These are phyloP conservation scores for Ricordea florida DNA, from an alignment of 92 coral and sea anemone genomes.

Conservation along the genomic window DNA sequence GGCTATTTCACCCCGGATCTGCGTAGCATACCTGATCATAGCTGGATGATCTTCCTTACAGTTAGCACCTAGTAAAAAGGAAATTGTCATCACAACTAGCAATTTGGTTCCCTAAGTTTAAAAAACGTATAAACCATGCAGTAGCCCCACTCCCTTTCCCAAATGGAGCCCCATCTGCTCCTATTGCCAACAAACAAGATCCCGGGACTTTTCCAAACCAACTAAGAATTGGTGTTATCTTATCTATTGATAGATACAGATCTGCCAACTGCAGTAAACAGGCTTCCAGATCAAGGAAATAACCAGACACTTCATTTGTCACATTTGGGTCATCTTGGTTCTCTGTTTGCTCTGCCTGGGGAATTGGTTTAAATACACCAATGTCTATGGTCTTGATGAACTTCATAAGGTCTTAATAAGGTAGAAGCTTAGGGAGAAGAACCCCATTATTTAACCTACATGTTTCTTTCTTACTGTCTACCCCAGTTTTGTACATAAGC, in stretches of 20 bases:
- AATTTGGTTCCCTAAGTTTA: constrained; percentile 66
- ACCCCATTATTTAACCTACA: constrained; percentile 50
- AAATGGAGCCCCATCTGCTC: constrained; percentile 78
- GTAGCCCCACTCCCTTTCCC: constrained; percentile 73
- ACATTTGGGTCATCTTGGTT: constrained; percentile 50
- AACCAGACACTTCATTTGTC: constrained; percentile 49
- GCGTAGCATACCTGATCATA: constrained; percentile 64
- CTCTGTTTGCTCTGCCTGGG: constrained; percentile 45
- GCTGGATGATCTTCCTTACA: constrained; percentile 70
- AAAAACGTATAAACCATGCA: constrained; percentile 63
- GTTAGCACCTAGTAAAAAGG: constrained; percentile 63
- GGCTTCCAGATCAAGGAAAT: constrained; percentile 65
- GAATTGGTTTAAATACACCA: constrained; percentile 60
- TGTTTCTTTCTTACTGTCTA: constrained; percentile 44
- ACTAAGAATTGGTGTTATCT: constrained; percentile 36
- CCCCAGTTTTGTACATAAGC: constrained; percentile 47
- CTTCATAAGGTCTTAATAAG: constrained; percentile 65
- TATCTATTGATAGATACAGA: constrained; percentile 54
- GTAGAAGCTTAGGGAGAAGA: constrained; percentile 54
- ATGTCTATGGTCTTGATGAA: constrained; percentile 72
- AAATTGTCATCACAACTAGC: constrained; percentile 70
- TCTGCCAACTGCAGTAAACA: constrained; percentile 73
- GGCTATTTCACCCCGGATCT: constrained; percentile 59
- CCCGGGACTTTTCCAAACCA: constrained; percentile 73
- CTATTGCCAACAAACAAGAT: constrained; percentile 60